phyloP scores from a whole-genome alignment of 1,140 invertebrate species.

The Zaprionus kolodkinae region DNA sequence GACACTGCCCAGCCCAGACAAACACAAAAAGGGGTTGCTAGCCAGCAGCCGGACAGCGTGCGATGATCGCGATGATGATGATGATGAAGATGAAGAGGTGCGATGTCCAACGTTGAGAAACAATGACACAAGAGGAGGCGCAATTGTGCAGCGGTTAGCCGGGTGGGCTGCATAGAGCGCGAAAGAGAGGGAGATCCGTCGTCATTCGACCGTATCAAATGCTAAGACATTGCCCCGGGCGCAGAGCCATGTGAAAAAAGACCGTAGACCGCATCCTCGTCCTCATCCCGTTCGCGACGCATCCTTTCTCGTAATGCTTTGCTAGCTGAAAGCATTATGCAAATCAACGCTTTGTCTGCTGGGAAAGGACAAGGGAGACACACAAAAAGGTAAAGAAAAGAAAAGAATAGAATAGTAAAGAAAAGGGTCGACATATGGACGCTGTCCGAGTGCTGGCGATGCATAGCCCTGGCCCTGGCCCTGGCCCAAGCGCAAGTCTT shows the following conservation, averaged over 20 bases:
- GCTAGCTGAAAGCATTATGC: slow-evolving; percentile 79
- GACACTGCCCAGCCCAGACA: neutral
- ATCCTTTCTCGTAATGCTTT: slow-evolving; percentile 53
- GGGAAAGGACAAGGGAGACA: slow-evolving; percentile 7
- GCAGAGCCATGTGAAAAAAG: slow-evolving; percentile 50
- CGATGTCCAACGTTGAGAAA: slow-evolving; percentile 80
- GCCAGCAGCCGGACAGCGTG: slow-evolving; percentile 21
- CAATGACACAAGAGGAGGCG: slow-evolving; percentile 69
- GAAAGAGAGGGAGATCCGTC: neutral
- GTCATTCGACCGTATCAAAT: slow-evolving; percentile 76
- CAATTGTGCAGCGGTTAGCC: slow-evolving; percentile 16
- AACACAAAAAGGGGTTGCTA: slow-evolving; percentile 14
- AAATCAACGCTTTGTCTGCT: slow-evolving; percentile 61
- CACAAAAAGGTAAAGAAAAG: neutral
- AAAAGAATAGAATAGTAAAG: neutral
- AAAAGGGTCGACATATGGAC: slow-evolving; percentile 39
- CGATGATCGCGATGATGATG: too few species aligned
- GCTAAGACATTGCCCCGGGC: slow-evolving; percentile 36
- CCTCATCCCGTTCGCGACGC: slow-evolving; percentile 46
- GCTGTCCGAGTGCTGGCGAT: slow-evolving; percentile 41
- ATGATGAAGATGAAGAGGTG: slow-evolving; percentile 46
- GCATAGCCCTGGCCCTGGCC: neutral
- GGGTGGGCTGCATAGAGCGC: neutral
- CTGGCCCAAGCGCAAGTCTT: neutral
- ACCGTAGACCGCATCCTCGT: neutral